Conservation (phyloP, 2,797 vertebrate species). For the Furcifer pardalis region DNA sequence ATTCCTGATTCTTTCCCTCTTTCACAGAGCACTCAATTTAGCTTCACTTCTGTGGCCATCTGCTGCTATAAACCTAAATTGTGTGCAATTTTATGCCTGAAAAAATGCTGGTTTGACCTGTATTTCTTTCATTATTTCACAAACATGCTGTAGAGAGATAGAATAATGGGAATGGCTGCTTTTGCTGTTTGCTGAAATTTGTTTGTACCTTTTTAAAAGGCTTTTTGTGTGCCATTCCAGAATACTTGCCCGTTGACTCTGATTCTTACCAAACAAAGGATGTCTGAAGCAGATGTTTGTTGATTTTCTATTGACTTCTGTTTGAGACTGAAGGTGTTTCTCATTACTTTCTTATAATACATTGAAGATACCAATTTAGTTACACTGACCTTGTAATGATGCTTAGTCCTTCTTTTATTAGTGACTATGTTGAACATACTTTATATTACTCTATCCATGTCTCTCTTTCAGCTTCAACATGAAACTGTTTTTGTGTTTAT, state of each 20-base stretch:
- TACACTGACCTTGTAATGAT: constrained; percentile 50
- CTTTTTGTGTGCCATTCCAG: constrained; percentile 1
- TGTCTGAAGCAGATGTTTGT: neutral
- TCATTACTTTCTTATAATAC: constrained; percentile 51
- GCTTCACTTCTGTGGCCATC: constrained; percentile 35
- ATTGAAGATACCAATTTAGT: constrained; percentile 41
- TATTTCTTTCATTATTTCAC: constrained; percentile 57
- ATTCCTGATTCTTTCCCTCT: constrained; percentile 26
- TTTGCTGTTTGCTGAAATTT: constrained; percentile 14
- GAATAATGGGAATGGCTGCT: constrained; percentile 38
- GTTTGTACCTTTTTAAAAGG: constrained; percentile 40
- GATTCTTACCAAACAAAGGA: constrained; percentile 26
- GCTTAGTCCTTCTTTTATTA: constrained; percentile 46
- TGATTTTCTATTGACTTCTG: constrained; percentile 58
- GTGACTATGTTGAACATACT: constrained; percentile 4
- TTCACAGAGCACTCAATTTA: constrained; percentile 35
- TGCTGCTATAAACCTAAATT: constrained; percentile 48
- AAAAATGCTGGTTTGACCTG: constrained; percentile 23
- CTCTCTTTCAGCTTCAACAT: neutral
- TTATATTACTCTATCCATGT: constrained; percentile 32
- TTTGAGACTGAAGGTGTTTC: constrained; percentile 56
- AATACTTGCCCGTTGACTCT: neutral
- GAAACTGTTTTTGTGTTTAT: neutral
- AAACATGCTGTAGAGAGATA: constrained; percentile 27
- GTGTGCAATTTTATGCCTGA: constrained; percentile 51